Conservation (phyloP, 2,113 vertebrate genomes). For the Rhodinocichla rosea region DNA sequence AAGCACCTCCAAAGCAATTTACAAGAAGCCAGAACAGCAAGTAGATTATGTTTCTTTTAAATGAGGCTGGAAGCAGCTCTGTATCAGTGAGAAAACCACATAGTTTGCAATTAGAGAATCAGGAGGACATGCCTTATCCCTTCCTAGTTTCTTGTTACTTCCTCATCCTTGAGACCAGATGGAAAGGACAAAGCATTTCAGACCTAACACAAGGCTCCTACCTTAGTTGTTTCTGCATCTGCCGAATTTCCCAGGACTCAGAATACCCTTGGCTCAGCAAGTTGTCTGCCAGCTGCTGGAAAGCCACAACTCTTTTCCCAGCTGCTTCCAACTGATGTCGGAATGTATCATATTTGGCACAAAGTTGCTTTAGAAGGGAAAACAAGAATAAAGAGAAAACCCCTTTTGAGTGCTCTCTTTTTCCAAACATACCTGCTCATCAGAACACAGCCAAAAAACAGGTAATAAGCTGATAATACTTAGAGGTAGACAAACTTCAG, state of each 20-base stretch:
- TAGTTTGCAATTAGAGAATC: neutral
- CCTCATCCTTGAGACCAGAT: rapidly evolving
- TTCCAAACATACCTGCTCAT: neutral
- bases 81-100: neutral
- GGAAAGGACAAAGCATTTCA: neutral
- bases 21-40: neutral
- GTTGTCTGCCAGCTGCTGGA: slow-evolving; percentile 67
- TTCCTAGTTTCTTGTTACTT: neutral
- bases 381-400: neutral
- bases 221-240: slow-evolving; percentile 76
- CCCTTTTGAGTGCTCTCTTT: neutral
- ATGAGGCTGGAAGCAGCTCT: neutral
- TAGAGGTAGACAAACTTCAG: neutral
- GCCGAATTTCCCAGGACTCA: slow-evolving; percentile 62
- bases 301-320: slow-evolving; percentile 69
- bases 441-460: neutral
- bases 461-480: neutral
- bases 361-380: slow-evolving; percentile 74
- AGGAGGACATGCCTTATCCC: neutral
- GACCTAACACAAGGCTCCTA: slow-evolving; percentile 44
- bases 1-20: neutral
- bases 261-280: slow-evolving; percentile 72
- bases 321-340: slow-evolving; percentile 78
- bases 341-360: slow-evolving; percentile 77
- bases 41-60: neutral